A percentile compares a stretch with the other conserved stretches of the same genome.
Evolutionary conservation across 2,888 invertebrate genomes (phyloP).

Genomic region (Coleophora deauratella): DNA sequence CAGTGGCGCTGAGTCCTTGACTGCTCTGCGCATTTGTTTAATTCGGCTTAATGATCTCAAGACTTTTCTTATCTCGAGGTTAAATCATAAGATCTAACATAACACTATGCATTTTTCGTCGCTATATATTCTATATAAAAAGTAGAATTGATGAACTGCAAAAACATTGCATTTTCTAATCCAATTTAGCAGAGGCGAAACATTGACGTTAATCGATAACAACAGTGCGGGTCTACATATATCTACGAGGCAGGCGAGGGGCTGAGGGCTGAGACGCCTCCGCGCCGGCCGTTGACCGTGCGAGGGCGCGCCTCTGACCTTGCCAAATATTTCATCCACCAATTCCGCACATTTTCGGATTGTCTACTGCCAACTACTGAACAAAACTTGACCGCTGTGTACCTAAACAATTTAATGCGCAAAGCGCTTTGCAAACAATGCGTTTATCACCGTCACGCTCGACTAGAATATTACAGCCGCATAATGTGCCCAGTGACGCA

Average conservation of each 20-base stretch:
- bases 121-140: no score
- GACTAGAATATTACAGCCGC: slow-evolving; percentile 7
- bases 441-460: slow-evolving; percentile 17
- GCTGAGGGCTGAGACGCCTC: slow-evolving; percentile 44
- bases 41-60: slow-evolving; percentile 15
- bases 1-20: slow-evolving; percentile 17
- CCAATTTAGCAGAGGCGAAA: slow-evolving; percentile 40
- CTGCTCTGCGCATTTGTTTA: slow-evolving; percentile 15
- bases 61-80: no score
- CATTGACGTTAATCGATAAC: slow-evolving; percentile 59
- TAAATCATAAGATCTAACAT: not conserved
- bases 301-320: slow-evolving; percentile 57
- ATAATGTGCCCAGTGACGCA: slow-evolving; percentile 19
- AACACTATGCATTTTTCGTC: no score
- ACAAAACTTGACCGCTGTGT: no score
- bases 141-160: slow-evolving; percentile 4
- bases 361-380: no score
- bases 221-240: slow-evolving; percentile 33
- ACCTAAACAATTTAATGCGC: no score
- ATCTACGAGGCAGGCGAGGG: not conserved
- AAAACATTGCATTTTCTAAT: slow-evolving; percentile 32
- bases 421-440: not conserved
- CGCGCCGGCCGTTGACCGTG: slow-evolving; percentile 61
- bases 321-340: slow-evolving; percentile 36
- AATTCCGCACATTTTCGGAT: no score